phyloP scores from a whole-genome alignment of 2,113 vertebrate species.

The Collichthys lucidus region DNA sequence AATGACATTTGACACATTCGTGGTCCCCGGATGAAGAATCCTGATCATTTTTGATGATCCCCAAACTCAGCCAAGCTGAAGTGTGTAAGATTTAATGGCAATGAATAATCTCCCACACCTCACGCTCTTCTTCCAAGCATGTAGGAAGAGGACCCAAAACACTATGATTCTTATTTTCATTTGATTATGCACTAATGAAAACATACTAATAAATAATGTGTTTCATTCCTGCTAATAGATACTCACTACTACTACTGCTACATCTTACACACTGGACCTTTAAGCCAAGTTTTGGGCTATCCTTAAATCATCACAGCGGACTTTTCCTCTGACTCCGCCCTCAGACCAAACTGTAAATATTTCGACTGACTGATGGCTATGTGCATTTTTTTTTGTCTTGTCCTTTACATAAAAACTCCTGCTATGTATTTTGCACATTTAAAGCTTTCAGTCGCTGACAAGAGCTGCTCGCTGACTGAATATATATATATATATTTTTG shows the following conservation, averaged over 20 bases:
- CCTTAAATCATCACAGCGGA: not conserved
- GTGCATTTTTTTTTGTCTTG: not conserved
- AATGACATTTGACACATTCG: not conserved
- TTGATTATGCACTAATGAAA: too few species aligned
- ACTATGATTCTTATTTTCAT: too few species aligned
- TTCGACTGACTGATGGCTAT: not conserved
- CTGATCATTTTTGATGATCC: not conserved
- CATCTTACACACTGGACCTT: too few species aligned
- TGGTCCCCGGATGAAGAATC: not conserved
- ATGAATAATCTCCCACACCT: too few species aligned
- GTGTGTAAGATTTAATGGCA: too few species aligned
- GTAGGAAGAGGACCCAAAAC: too few species aligned
- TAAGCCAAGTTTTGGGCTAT: not conserved
- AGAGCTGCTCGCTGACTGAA: constrained; percentile 26
- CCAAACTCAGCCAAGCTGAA: not conserved
- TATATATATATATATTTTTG: not conserved
- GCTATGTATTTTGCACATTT: constrained; percentile 44
- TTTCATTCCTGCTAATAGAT: too few species aligned
- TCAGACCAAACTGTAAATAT: not conserved
- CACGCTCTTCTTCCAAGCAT: too few species aligned
- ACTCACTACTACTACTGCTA: too few species aligned
- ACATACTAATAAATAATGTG: too few species aligned
- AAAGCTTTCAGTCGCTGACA: constrained; percentile 25
- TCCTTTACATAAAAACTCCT: constrained; percentile 18
- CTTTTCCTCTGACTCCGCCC: not conserved